Evolutionary conservation across 2,888 invertebrate genomes (phyloP).

Genomic region (Orthosia cruda): DNA sequence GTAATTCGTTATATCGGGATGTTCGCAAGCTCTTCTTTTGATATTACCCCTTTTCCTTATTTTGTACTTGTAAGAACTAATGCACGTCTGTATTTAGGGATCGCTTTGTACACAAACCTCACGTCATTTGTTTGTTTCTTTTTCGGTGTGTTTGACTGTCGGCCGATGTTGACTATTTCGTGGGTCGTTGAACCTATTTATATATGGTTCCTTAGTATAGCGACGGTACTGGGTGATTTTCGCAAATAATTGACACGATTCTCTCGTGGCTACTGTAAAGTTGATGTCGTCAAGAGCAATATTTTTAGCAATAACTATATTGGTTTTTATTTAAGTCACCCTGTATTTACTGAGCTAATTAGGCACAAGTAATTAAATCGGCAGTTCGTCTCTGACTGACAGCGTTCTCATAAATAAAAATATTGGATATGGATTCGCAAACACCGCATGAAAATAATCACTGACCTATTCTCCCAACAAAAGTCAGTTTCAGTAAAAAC

Average conservation of each 20-base stretch:
- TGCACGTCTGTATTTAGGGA: slow-evolving; percentile 36
- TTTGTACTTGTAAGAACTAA: slow-evolving; percentile 33
- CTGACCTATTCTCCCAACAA: neutral
- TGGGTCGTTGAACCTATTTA: slow-evolving; percentile 16
- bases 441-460: slow-evolving; percentile 12
- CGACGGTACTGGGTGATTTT: too few relatives aligned
- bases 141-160: slow-evolving; percentile 12
- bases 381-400: too few relatives aligned
- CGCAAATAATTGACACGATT: too few relatives aligned
- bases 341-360: too few relatives aligned
- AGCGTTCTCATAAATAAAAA: too few relatives aligned
- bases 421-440: too few relatives aligned
- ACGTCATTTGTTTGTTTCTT: slow-evolving; percentile 30
- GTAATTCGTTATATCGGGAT: slow-evolving; percentile 40
- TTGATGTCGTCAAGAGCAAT: neutral
- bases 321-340: neutral
- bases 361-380: too few relatives aligned
- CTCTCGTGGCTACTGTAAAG: neutral
- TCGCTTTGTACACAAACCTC: slow-evolving; percentile 25
- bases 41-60: slow-evolving; percentile 60
- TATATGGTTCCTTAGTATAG: too few relatives aligned
- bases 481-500: slow-evolving; percentile 2
- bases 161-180: slow-evolving; percentile 5
- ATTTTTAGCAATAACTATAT: neutral
- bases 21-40: slow-evolving; percentile 45